These are phyloP conservation scores for Machaerirhynchus nigripectus DNA, from an alignment of 2,113 vertebrate genomes.

Conservation along the genomic window DNA sequence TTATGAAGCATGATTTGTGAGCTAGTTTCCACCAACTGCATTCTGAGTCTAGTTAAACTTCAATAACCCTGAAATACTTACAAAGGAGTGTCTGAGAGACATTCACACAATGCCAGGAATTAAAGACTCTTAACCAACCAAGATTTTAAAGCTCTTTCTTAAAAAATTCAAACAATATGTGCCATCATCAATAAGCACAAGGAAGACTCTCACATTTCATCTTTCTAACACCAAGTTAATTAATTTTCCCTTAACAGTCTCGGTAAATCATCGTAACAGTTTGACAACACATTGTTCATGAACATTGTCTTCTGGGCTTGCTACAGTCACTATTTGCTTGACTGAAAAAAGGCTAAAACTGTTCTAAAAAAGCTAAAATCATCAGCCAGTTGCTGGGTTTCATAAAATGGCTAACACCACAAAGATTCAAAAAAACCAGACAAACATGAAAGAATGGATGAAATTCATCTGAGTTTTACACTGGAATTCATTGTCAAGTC, in stretches of 20 bases:
- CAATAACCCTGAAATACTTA: slow-evolving; percentile 3
- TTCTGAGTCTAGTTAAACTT: background rate
- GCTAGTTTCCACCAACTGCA: background rate
- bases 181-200: background rate
- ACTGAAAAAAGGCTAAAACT: background rate
- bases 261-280: background rate
- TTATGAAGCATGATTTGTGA: background rate
- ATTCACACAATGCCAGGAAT: slow-evolving; percentile 19
- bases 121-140: background rate
- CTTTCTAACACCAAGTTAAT: background rate
- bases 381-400: background rate
- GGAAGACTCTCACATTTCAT: background rate
- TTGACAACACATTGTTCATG: background rate
- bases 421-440: background rate
- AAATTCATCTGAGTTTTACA: background rate
- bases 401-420: background rate
- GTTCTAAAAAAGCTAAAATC: background rate
- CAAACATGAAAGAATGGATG: background rate
- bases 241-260: background rate
- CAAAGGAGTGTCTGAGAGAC: background rate
- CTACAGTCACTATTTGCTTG: background rate
- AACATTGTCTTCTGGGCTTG: background rate
- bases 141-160: background rate
- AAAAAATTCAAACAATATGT: background rate
- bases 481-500: background rate